phyloP scores from a whole-genome alignment of 2,113 vertebrate genomes.

The Mesitornis unicolor region DNA sequence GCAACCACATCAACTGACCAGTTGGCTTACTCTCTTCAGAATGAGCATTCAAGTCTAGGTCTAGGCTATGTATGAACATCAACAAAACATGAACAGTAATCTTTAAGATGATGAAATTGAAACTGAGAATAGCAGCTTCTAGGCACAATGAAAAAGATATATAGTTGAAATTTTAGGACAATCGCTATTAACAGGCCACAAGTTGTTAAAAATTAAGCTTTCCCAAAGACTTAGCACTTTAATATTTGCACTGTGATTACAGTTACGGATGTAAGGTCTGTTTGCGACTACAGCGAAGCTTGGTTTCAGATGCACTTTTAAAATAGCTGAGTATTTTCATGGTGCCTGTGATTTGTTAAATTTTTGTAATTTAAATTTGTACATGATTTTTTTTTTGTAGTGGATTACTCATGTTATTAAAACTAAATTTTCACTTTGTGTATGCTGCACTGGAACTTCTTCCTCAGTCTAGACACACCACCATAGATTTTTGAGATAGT shows the following conservation, averaged over 20 bases:
- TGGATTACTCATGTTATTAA: conserved; percentile 12
- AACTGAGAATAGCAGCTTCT: neutral
- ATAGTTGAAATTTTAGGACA: neutral
- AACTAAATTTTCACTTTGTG: neutral
- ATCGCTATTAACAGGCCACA: neutral
- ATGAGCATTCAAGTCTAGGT: accelerated
- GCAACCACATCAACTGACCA: accelerated
- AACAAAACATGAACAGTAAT: neutral
- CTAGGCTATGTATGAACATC: neutral
- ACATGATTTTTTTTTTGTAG: neutral
- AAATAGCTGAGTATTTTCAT: neutral
- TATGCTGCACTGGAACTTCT: neutral
- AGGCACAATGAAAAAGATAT: neutral
- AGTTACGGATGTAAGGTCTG: neutral
- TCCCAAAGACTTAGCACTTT: neutral
- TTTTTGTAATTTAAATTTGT: neutral
- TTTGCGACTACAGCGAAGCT: neutral
- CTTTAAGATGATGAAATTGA: neutral
- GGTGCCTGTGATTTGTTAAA: neutral
- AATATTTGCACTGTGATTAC: neutral
- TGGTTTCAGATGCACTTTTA: neutral
- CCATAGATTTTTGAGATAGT: neutral
- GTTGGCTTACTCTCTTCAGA: neutral
- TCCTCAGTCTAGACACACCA: neutral
- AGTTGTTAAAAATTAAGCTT: neutral